Evolutionary conservation across 2,113 vertebrate species (phyloP), one percentile per base, ranked within the genome.

Genomic region (Osmerus eperlanus): DNA sequence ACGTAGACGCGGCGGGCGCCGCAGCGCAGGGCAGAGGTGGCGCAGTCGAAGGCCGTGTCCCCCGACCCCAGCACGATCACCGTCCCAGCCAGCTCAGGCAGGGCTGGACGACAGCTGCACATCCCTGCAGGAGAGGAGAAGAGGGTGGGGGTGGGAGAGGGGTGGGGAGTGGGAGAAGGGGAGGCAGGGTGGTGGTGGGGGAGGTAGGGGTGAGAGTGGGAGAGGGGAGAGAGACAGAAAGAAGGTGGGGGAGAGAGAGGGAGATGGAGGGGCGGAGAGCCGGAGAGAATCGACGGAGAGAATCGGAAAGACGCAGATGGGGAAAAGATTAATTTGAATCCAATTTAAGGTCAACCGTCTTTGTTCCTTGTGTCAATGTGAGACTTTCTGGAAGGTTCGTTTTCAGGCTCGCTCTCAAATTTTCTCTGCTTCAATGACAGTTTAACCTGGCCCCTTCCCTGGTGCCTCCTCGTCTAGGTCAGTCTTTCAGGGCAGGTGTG

Each of bases 21-120:
- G 18, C 96, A 98, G 73, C 96, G 95, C 58, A 98, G 89, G 58
- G 97, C 95, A 12, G 96, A 98, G 29, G 97, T 98, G 21, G 96
- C 95, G 25, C 97, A 23, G 91, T 99, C 97, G 69, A 99, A 99
- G 14, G 96, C 96, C 0, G 96, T 98, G 92, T 99, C 97, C 64
- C 97, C 97, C 1, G 97, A 93, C 36, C 97, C 97, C 1, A 99
- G 89, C 32, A 99, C 95, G 36, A 98, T 93, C 85, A 96, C 96
- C 0, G 87, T 85, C n/a, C 97, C 96, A 74, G 69, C 89, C 53
- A 98, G 28, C 62, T 91, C 88, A 6, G 96, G 96, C 89, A 98
- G 86, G 4, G 91, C 76, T 63, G 92, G 88, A 67, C 83, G 92
- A 84, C 96, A 96, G 88, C 81, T 85, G 75, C 96, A 98, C 94